phyloP scores from a whole-genome alignment of 2,888 invertebrate genomes.

The Plagodis pulveraria region DNA sequence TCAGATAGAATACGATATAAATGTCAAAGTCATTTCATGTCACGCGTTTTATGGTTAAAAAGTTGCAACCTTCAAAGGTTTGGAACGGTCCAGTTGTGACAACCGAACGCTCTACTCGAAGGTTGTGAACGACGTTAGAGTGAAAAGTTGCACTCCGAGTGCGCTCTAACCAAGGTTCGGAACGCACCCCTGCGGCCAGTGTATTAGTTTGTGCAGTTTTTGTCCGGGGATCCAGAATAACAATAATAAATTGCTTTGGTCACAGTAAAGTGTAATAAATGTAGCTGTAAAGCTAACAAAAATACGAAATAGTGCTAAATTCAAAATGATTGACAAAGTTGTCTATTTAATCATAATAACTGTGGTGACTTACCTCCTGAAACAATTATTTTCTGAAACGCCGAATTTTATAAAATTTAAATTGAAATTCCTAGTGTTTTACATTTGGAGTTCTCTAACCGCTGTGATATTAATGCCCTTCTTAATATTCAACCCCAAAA shows the following conservation, averaged over 20 bases:
- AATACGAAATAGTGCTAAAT: not conserved
- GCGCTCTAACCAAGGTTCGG: too few relatives aligned
- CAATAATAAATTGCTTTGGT: not conserved
- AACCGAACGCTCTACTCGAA: too few relatives aligned
- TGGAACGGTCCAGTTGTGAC: too few relatives aligned
- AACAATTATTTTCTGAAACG: constrained; percentile 79
- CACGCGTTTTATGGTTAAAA: too few relatives aligned
- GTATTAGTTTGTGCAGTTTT: not conserved
- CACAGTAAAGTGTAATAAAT: not conserved
- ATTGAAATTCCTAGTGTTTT: constrained; percentile 79
- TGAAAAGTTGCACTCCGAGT: too few relatives aligned
- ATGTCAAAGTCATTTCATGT: too few relatives aligned
- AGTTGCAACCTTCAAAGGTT: too few relatives aligned
- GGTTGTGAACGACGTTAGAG: too few relatives aligned
- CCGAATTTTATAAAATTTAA: constrained; percentile 81
- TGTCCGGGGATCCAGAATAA: not conserved
- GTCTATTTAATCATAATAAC: constrained; percentile 67
- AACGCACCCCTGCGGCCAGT: too few relatives aligned
- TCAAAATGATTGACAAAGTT: constrained; percentile 74
- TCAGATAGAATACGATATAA: too few relatives aligned
- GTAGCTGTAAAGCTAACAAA: constrained; percentile 4
- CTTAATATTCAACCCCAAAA: constrained; percentile 80
- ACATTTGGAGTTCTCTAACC: constrained; percentile 72
- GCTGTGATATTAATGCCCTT: constrained; percentile 75
- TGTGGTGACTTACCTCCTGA: constrained; percentile 71